Evolutionary conservation across 2,888 invertebrate species (phyloP), one percentile per base, ranked within the genome.

Genomic region (Chaetogeoica ovagalla): DNA sequence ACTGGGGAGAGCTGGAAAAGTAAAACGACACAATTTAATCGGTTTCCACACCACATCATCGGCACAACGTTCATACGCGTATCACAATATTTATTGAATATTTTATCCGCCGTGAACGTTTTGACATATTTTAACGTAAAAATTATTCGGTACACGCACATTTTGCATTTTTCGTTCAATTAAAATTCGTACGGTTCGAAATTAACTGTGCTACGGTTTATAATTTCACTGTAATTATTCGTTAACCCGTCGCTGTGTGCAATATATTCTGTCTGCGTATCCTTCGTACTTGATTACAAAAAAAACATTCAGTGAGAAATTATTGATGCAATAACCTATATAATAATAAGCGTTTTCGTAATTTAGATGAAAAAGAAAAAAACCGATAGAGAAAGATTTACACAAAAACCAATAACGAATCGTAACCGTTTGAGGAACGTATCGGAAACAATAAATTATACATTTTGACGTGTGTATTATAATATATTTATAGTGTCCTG

Each of bases 281-380:
- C 76, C 76, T 76, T 76, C 76, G 68, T 59, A 76, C 68, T 60
- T 43, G 76, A 76, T 76, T 76, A 7, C 0, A 9, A 48, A 68
- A 15, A 68, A 15, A 48, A 60, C 76, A 76, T 76, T 76, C 68
- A 76, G 76, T 66, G 68, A 76, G 68, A 68, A 76, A 60, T 68
- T 68, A 48, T 76, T 48, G 76, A 66, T 59, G 76, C 73, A 62
- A 73, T 73, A 73, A 73, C 21, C 13, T 15, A 15, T 48, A 15
- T 52, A 2, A 4, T 7, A 43, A 4, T n/a, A 11, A 13, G 57
- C 11, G 57, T 70, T 70, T 70, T 70, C 70, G 70, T 37, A 70
- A 70, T 63, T 43, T 7, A 7, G 6, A 9, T 43, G 7, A 43
- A 7, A 43, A 43, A 43, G 9, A 7, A 43, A 43, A 43, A 43